Percentiles rank a stretch among this genome's conserved stretches.
These are phyloP conservation scores for Corbicula japonica DNA, from an alignment of 2,888 invertebrate species.

Conservation along the genomic window DNA sequence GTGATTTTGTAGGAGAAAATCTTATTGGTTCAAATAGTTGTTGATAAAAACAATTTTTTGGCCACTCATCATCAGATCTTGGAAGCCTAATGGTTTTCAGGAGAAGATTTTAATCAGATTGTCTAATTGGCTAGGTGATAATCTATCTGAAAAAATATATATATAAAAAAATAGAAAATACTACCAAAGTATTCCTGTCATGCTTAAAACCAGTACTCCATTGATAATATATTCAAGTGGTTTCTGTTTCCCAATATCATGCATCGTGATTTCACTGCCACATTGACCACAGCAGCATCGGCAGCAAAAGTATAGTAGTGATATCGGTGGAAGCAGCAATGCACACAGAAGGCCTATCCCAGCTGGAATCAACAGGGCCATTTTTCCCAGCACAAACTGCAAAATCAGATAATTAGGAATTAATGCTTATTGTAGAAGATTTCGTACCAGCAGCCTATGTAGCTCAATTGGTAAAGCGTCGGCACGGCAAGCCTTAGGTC, in stretches of 20 bases:
- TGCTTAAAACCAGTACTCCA: background rate
- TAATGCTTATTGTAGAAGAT: background rate
- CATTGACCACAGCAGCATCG: slow-evolving; percentile 41
- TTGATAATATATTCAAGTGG: slow-evolving; percentile 4
- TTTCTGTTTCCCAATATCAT: slow-evolving; percentile 22
- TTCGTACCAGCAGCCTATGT: background rate
- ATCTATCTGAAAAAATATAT: too few relatives aligned
- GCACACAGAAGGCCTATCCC: slow-evolving; percentile 32
- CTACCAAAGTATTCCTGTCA: slow-evolving; percentile 24
- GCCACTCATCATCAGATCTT: too few relatives aligned
- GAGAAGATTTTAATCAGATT: too few relatives aligned
- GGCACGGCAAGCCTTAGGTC: too few relatives aligned
- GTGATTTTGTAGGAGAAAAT: too few relatives aligned
- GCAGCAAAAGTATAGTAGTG: slow-evolving; percentile 30
- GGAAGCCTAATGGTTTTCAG: too few relatives aligned
- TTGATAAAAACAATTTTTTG: too few relatives aligned
- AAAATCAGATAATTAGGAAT: background rate
- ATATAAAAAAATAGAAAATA: background rate
- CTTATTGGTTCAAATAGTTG: too few relatives aligned
- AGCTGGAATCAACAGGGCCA: slow-evolving; percentile 42
- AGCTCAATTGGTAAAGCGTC: too few relatives aligned
- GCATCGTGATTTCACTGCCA: slow-evolving; percentile 12
- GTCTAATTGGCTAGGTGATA: too few relatives aligned
- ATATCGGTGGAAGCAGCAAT: slow-evolving; percentile 36
- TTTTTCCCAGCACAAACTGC: slow-evolving; percentile 29